These are phyloP conservation scores for Thera obeliscata DNA, from an alignment of 2,888 invertebrate genomes.

Conservation along the genomic window DNA sequence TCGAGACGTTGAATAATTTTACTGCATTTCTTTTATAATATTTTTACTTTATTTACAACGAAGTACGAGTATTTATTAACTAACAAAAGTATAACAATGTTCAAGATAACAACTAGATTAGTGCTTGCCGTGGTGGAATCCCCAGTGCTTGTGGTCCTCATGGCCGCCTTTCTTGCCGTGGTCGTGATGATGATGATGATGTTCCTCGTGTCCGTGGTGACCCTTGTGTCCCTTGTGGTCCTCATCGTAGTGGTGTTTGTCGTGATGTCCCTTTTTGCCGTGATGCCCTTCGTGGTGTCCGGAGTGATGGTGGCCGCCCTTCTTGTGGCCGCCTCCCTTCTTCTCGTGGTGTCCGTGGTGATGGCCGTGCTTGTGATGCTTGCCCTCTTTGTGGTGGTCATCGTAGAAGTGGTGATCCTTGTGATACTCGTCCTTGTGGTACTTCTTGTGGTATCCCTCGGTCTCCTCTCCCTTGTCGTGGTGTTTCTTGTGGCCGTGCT, in stretches of 20 bases:
- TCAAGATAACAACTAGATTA: constrained; percentile 59
- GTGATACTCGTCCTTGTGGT: constrained; percentile 93
- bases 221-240: constrained; percentile 92
- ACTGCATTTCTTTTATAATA: constrained; percentile 1
- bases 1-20: background rate
- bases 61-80: constrained; percentile 54
- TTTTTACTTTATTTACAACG: constrained; percentile 71
- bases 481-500: constrained; percentile 91
- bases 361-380: constrained; percentile 92
- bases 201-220: constrained; percentile 90
- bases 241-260: constrained; percentile 92
- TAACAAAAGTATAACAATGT: constrained; percentile 62
- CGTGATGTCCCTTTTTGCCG: constrained; percentile 92
- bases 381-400: constrained; percentile 92
- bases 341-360: constrained; percentile 91
- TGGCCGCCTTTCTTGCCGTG: constrained; percentile 92
- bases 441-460: constrained; percentile 93
- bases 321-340: constrained; percentile 91
- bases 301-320: constrained; percentile 91
- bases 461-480: constrained; percentile 94
- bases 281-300: constrained; percentile 91
- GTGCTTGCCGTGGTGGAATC: constrained; percentile 86
- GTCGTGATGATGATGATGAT: constrained; percentile 89
- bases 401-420: constrained; percentile 96
- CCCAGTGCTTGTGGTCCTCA: constrained; percentile 90